Evolutionary conservation across 2,888 invertebrate genomes (phyloP), one percentile per base, ranked within the genome.

Genomic region (Coleophora flavipennella): DNA sequence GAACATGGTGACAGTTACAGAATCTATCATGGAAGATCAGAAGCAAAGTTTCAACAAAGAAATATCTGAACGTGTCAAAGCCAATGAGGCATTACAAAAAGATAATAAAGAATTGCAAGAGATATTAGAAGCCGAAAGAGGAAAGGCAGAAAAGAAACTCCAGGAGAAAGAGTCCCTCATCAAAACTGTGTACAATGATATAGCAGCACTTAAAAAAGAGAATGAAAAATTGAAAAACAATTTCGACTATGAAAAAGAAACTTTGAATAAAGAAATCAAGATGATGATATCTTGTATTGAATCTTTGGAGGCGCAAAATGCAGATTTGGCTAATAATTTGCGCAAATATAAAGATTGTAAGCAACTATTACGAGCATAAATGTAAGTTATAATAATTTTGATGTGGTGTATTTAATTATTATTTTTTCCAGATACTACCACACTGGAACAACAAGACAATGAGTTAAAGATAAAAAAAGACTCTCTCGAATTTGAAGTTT

Each of bases 1-100:
- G 44, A 75, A 74, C 40, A 73, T 75, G 73, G 61, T 75, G 4
- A 61, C 72, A 2, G 71, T 74, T 0, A 74, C 74, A 1, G 75
- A 76, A 53, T 67, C 74, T 3, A 62, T 74, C 0, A 74, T 74
- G 75, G 75, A 75, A 41, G 75, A 76, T 46, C 63, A 69, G 42
- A 74, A 68, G 55, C 39, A 47, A 2, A 51, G 49, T n/a, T 49
- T 67, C 0, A 66, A 57, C 39, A 67, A 60, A 25, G 44, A 53
- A 8, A 63, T 75, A 40, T 20, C 49, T 1, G 66, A 67, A 43
- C 55, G 69, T 41, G 27, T 53, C 1, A 67, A 60, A 46, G 41
- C 46, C 1, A 66, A 58, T 44, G 63, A 66, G 20, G 41, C 36
- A 11, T 43, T 72, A 34, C 48, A 60, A 44, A 45, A 50, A 35